Conservation (phyloP, 2,797 vertebrate genomes). For the Coendou prehensilis region DNA sequence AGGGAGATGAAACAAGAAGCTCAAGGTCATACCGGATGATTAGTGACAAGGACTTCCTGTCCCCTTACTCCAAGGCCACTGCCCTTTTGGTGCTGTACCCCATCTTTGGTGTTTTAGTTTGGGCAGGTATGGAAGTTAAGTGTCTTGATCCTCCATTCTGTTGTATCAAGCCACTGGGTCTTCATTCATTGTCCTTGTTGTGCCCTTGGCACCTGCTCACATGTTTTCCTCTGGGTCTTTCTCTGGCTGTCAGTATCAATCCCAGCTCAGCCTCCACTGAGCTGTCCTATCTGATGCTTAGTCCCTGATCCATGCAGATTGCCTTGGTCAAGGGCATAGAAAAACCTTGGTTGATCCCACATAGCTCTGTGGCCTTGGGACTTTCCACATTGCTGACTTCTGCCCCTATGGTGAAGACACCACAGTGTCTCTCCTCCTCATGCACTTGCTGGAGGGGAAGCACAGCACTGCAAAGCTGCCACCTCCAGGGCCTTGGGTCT, state of each 20-base stretch:
- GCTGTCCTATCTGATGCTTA: neutral
- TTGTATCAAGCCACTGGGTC: neutral
- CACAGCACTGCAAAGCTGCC: neutral
- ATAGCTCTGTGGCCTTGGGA: neutral
- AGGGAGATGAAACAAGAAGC: neutral
- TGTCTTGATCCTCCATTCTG: neutral
- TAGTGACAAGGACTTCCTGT: neutral
- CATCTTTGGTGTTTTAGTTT: neutral
- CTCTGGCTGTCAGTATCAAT: neutral
- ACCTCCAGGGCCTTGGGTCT: neutral
- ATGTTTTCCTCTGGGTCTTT: neutral
- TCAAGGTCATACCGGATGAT: slow-evolving; percentile 47
- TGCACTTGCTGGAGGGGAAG: neutral
- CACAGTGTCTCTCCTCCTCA: neutral
- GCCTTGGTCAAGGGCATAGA: neutral
- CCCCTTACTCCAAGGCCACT: neutral
- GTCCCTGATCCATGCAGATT: neutral
- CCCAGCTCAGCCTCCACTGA: neutral
- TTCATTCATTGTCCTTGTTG: neutral
- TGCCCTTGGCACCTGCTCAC: neutral
- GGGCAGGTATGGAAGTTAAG: neutral
- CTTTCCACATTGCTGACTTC: neutral
- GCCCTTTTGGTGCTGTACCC: neutral
- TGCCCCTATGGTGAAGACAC: neutral
- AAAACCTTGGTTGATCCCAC: neutral